Percentiles rank a stretch among this genome's conserved stretches.
These are phyloP conservation scores for Cladorhizidae sp. DNA, from an alignment of 37 sponge, comb jelly and placozoan species.

Conservation along the genomic window DNA sequence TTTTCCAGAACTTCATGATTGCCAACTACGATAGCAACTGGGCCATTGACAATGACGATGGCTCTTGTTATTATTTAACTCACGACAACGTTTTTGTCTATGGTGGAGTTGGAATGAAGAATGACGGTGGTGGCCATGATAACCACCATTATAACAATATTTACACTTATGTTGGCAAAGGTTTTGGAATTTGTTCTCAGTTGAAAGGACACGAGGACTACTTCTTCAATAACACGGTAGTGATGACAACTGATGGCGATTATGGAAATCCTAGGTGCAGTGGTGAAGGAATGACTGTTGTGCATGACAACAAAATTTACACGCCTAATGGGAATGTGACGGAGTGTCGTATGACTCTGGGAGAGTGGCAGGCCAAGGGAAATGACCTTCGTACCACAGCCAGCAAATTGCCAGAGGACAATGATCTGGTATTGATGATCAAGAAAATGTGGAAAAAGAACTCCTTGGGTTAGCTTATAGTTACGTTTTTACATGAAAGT, in stretches of 20 bases:
- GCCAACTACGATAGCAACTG: slow-evolving; percentile 53
- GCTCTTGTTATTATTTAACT: slow-evolving; percentile 65
- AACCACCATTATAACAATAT: slow-evolving; percentile 62
- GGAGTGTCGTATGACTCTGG: slow-evolving; percentile 57
- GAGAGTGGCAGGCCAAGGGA: slow-evolving; percentile 63
- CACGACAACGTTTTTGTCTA: slow-evolving; percentile 68
- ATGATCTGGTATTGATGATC: slow-evolving; percentile 11
- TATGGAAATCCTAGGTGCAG: slow-evolving; percentile 43
- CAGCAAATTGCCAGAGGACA: slow-evolving; percentile 29
- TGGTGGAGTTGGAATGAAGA: slow-evolving; percentile 62
- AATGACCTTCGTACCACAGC: slow-evolving; percentile 66
- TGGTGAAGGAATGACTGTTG: slow-evolving; percentile 55
- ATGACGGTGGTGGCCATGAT: slow-evolving; percentile 63
- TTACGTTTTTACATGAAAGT: too few species aligned
- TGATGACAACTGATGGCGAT: slow-evolving; percentile 43
- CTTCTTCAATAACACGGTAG: slow-evolving; percentile 67
- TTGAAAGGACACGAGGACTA: slow-evolving; percentile 59
- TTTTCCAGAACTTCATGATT: slow-evolving; percentile 64
- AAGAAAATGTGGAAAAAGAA: slow-evolving; percentile 4
- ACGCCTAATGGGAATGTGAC: slow-evolving; percentile 70
- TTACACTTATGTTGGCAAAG: slow-evolving; percentile 43
- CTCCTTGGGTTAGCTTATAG: too few species aligned
- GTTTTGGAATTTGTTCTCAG: slow-evolving; percentile 46
- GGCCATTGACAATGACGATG: slow-evolving; percentile 82
- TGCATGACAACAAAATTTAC: slow-evolving; percentile 59